Evolutionary conservation across 1,140 invertebrate genomes (phyloP).

Genomic region (Heliconius himera): DNA sequence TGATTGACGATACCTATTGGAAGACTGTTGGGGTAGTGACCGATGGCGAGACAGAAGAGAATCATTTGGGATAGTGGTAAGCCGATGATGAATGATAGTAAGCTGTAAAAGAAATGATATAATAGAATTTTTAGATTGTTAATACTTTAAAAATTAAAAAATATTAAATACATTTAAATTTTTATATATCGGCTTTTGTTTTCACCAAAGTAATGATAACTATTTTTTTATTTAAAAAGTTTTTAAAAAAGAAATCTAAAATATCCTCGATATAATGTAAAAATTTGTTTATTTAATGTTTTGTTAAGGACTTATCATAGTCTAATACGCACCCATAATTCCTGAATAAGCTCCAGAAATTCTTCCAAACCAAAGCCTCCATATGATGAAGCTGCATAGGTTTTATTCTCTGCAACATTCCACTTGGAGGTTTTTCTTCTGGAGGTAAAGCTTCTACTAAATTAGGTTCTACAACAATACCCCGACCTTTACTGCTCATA

Average conservation of each 20-base stretch:
- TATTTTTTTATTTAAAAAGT: no score
- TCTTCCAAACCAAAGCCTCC: conserved; percentile 94
- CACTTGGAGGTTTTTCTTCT: conserved; percentile 80
- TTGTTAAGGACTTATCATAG: no score
- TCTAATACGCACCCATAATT: conserved; percentile 89
- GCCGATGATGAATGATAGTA: conserved; percentile 95
- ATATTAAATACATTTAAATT: no score
- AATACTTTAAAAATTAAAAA: no score
- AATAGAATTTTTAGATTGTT: background rate
- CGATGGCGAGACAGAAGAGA: conserved; percentile 96
- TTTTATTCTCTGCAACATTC: conserved; percentile 83
- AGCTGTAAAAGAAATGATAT: conserved; percentile 78
- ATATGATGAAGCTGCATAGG: conserved; percentile 88
- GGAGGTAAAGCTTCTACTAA: conserved; percentile 83
- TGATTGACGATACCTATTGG: conserved; percentile 93
- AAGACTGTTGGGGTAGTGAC: conserved; percentile 92
- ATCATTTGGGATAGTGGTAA: conserved; percentile 96
- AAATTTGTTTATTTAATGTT: no score
- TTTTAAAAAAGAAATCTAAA: no score
- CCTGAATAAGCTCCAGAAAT: conserved; percentile 94
- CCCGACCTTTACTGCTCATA: conserved; percentile 85
- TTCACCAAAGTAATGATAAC: no score
- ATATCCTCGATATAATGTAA: no score
- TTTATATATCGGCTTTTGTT: no score
- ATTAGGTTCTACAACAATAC: conserved; percentile 76